Conservation (phyloP, 1,140 invertebrate species). For the Steinernema khuongi region DNA sequence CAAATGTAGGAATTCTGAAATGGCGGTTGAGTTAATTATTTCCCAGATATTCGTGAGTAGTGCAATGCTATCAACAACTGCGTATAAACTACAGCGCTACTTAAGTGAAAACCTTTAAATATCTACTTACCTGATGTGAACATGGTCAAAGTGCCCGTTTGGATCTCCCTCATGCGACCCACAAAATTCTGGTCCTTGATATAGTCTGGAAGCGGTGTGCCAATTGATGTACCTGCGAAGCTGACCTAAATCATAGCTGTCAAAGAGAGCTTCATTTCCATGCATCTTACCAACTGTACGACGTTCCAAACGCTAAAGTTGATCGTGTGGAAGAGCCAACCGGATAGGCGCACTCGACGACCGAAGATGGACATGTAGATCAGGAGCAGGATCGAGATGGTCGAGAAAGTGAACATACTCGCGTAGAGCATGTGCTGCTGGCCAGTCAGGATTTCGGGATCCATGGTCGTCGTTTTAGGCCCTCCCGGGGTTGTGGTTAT, state of each 20-base stretch:
- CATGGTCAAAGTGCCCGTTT: not conserved
- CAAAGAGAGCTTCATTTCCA: not conserved
- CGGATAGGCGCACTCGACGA: not conserved
- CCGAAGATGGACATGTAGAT: constrained; percentile 3
- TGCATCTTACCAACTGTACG: not conserved
- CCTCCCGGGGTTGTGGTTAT: not conserved
- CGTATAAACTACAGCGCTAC: too few relatives aligned
- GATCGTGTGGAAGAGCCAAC: not conserved
- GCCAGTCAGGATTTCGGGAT: not conserved
- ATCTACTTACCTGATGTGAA: not conserved
- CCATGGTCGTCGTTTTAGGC: not conserved
- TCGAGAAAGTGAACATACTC: not conserved
- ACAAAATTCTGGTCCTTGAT: not conserved
- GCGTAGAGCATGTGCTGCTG: not conserved
- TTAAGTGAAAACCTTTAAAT: too few relatives aligned
- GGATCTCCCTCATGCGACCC: not conserved
- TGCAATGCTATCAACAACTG: too few relatives aligned
- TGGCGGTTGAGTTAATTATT: too few relatives aligned
- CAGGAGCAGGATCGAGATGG: not conserved
- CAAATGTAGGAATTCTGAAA: too few relatives aligned
- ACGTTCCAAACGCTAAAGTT: not conserved
- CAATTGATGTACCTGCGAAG: not conserved
- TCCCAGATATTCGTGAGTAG: too few relatives aligned
- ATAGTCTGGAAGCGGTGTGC: not conserved
- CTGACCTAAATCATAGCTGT: not conserved